Conservation (phyloP, 1,140 invertebrate genomes). For the Drosophila subobscura region DNA sequence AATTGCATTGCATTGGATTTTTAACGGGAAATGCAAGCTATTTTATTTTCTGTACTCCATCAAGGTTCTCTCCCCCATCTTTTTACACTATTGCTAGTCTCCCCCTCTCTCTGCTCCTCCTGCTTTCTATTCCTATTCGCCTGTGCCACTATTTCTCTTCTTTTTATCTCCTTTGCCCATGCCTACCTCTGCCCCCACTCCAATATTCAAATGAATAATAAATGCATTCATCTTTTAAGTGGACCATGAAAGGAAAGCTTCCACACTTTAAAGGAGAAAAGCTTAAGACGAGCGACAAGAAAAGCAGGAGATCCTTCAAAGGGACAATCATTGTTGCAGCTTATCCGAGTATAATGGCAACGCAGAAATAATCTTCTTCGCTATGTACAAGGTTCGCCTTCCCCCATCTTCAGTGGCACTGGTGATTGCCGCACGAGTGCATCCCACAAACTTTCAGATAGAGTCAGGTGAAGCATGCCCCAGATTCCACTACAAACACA, state of each 20-base stretch:
- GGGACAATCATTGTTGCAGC: conserved; percentile 12
- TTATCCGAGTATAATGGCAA: conserved; percentile 12
- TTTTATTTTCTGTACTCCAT: conserved; percentile 34
- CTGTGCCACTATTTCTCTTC: no score
- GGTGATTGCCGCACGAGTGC: background rate
- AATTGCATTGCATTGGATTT: conserved; percentile 61
- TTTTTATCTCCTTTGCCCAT: no score
- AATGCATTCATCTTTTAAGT: conserved; percentile 49
- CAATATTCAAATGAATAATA: conserved; percentile 3
- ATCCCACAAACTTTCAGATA: conserved; percentile 9
- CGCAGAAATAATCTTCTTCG: background rate
- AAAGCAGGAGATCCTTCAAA: background rate
- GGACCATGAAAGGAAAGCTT: conserved; percentile 43
- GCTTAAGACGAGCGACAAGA: background rate
- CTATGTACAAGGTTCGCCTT: background rate
- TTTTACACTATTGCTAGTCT: background rate
- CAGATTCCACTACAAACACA: conserved; percentile 33
- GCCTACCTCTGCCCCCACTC: no score
- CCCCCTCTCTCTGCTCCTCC: background rate
- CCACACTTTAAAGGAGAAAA: conserved; percentile 6
- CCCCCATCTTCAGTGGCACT: background rate
- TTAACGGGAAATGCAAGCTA: conserved; percentile 41
- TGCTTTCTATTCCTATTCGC: no score
- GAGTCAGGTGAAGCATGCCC: conserved; percentile 40
- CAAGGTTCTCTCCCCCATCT: background rate